Base-by-base conservation (phyloP, 2,888 invertebrate species). In the Coelinius sp. region DNA sequence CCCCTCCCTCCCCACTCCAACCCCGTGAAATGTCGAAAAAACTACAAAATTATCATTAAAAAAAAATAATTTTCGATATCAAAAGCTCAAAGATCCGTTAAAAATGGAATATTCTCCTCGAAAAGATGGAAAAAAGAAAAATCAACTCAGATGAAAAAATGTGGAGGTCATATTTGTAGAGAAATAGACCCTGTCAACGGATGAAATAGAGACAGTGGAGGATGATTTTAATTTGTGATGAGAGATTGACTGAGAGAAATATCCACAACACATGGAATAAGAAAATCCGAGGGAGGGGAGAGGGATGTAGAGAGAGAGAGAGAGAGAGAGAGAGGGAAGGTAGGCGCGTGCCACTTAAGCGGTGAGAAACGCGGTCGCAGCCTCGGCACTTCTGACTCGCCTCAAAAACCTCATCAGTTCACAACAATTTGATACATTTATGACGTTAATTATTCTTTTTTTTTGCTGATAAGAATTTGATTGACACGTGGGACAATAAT, bases 361-460 rank as follows among this genome's bases (percentile, higher is more conserved):
- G 78, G 74, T 82, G 81, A 82, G 84, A 86, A 87, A 86, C 86
- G 86, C 87, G 87, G 86, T 86, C 87, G 85, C 82, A 86, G 86
- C 86, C 86, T 85, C 86, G 86, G 82, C 84, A 82, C 84, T 84
- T 85, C 83, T 82, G 77, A 77, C 79, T 79, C 80, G 79, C 75
- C 77, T 73, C 70, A 76, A 70, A 72, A 74, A 68, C 73, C 73
- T 52, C 65, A 66, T 59, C 46, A 70, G 53, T 44, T 22, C 53
- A 31, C 44, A 66, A 56, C 62, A 20, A 68, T 68, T 68, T 41
- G 63, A 31, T 63, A 71, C 67, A 25, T 66, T 71, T 71, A 62
- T 35, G 49, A 71, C 38, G 46, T 17, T 53, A 25, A 49, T 66
- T 44, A 53, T 71, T 52, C 25, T n/a, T 27, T 35, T 20, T 62